Conservation (phyloP, 1,140 invertebrate genomes). For the Drosophila eugracilis region DNA sequence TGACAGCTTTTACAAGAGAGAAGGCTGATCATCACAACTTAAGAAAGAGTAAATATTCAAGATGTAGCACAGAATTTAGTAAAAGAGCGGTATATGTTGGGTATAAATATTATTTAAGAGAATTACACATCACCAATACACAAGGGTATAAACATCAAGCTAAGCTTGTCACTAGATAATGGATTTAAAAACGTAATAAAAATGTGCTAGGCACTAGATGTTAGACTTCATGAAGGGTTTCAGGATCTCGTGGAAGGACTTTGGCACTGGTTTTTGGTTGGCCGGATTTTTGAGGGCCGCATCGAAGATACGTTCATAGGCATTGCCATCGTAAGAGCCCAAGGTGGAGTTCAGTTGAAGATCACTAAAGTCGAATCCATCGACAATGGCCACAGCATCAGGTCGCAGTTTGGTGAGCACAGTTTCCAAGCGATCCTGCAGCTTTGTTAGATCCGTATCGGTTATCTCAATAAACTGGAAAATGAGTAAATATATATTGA, state of each 20-base stretch:
- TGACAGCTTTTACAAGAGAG: conserved; percentile 1
- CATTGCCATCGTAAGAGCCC: conserved; percentile 95
- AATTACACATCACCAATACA: conserved; percentile 1
- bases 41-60: neutral
- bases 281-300: conserved; percentile 93
- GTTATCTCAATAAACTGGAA: conserved; percentile 89
- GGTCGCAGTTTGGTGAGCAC: conserved; percentile 90
- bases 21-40: neutral
- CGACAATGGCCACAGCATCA: conserved; percentile 95
- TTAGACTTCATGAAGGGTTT: conserved; percentile 92
- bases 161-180: neutral
- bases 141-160: neutral
- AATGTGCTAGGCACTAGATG: conserved; percentile 83
- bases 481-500: neutral
- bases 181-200: neutral
- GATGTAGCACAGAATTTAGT: neutral
- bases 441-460: conserved; percentile 87
- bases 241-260: conserved; percentile 89
- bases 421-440: conserved; percentile 89
- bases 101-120: conserved; percentile 12
- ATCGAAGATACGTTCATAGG: conserved; percentile 94
- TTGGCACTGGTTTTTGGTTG: conserved; percentile 92
- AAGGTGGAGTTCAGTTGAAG: conserved; percentile 92
- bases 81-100: conserved; percentile 1
- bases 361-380: conserved; percentile 95